These are phyloP conservation scores for Allacma fusca DNA, from an alignment of 2,888 invertebrate species.

Conservation along the genomic window DNA sequence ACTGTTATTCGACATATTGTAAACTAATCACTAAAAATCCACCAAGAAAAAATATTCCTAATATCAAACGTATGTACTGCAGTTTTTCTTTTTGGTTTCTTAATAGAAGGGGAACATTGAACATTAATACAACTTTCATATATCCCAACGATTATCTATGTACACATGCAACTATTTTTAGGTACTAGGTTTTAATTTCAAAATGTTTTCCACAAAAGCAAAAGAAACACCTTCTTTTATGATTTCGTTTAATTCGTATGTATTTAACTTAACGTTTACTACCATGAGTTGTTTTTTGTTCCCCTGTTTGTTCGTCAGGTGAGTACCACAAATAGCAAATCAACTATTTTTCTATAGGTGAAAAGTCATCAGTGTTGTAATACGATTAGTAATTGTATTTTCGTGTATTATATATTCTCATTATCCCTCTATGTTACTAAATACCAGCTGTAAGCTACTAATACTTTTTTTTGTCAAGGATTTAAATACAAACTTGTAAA, in stretches of 20 bases:
- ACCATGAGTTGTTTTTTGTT: too few relatives aligned
- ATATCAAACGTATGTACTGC: neutral
- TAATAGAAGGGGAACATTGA: neutral
- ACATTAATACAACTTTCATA: slow-evolving; percentile 7
- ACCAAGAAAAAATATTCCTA: too few relatives aligned
- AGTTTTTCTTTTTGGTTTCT: neutral
- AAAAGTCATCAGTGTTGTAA: too few relatives aligned
- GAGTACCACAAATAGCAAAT: too few relatives aligned
- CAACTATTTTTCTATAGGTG: too few relatives aligned
- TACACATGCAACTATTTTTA: neutral
- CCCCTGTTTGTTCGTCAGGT: too few relatives aligned
- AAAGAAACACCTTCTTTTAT: too few relatives aligned
- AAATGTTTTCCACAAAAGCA: neutral
- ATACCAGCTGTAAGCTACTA: neutral
- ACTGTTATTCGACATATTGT: neutral
- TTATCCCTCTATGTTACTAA: too few relatives aligned
- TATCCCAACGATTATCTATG: slow-evolving; percentile 1
- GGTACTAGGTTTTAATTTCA: neutral
- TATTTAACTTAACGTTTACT: too few relatives aligned
- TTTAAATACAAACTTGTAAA: slow-evolving; percentile 6
- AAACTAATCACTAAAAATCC: neutral
- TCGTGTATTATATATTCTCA: too few relatives aligned
- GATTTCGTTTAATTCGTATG: too few relatives aligned
- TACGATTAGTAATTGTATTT: too few relatives aligned
- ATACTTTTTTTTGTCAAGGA: neutral